Evolutionary conservation across 2,113 vertebrate species (phyloP), one percentile per base, ranked within the genome.

Genomic region (Bos javanicus): DNA sequence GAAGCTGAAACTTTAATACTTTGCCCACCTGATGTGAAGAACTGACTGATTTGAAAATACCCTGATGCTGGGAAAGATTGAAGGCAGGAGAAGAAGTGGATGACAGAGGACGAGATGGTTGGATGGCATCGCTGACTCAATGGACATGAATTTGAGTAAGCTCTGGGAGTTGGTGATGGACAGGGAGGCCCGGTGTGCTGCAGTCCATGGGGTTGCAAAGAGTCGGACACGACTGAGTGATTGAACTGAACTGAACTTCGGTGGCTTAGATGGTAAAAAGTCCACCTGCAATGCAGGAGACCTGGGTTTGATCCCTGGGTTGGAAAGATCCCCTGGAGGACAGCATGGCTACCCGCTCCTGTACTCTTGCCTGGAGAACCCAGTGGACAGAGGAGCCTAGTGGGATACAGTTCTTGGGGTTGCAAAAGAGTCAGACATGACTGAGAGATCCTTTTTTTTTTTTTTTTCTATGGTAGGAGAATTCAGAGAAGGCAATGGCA

Each of bases 261-360:
- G 30, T 64, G 15, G 16, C 33, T 64, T 17, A 64, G 62, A 33
- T 8, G 30, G 62, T 64, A 9, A 17, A 64, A 64, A 64, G 33
- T 9, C 62, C 30, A n/a, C 30, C 15, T n/a, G 7, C 15, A n/a
- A n/a, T 9, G 15, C 62, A 64, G 62, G 15, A 64, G 15, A 64
- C 62, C 30, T 64, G 62, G 62, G 33, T 64, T n/a, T n/a, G 62
- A 64, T 64, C 15, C 62, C 33, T n/a, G 62, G 30, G 15, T n/a
- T 64, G 62, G 62, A 3, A 64, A n/a, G 62, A n/a, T 64, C 7
- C 62, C 62, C 30, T n/a, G 30, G 62, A 17, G 62, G 30, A 64
- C 6, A 15, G 3, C 30, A 64, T 17, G 62, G 62, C 62, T n/a
- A 64, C 7, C 15, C 0, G 2, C 7, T 17, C 30, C 30, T 64